Conservation (phyloP, 2,888 invertebrate genomes). For the Dromius quadrimaculatus region DNA sequence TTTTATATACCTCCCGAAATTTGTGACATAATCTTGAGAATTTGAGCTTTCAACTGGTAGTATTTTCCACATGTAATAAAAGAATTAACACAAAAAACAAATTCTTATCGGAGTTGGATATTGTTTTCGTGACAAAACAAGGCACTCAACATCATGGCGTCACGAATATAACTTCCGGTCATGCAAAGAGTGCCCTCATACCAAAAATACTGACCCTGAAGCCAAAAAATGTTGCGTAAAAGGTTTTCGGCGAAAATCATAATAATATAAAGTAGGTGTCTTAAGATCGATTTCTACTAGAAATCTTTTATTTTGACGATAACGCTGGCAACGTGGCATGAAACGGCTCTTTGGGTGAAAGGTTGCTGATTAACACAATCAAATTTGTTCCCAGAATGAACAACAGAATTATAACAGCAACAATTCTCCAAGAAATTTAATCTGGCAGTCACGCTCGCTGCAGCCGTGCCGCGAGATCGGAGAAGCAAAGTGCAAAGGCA, state of each 20-base stretch:
- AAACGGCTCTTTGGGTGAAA: too few relatives aligned
- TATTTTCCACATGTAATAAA: slow-evolving; percentile 49
- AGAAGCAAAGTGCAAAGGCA: background rate
- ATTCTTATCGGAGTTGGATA: slow-evolving; percentile 46
- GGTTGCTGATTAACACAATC: slow-evolving; percentile 8
- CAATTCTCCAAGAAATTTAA: slow-evolving; percentile 4
- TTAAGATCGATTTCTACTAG: too few relatives aligned
- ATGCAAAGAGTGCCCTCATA: slow-evolving; percentile 19
- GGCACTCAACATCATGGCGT: slow-evolving; percentile 29
- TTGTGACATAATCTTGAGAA: background rate
- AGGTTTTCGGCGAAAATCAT: too few relatives aligned
- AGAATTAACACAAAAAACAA: slow-evolving; percentile 47
- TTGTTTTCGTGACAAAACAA: slow-evolving; percentile 49
- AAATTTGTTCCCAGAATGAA: slow-evolving; percentile 15
- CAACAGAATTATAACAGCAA: slow-evolving; percentile 17
- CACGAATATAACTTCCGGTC: slow-evolving; percentile 27
- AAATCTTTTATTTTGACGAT: slow-evolving; percentile 10
- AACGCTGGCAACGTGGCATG: too few relatives aligned
- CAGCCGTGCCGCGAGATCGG: slow-evolving; percentile 4
- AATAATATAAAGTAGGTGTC: too few relatives aligned
- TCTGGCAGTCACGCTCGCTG: slow-evolving; percentile 19
- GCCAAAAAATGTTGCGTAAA: too few relatives aligned
- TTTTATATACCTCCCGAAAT: slow-evolving; percentile 1
- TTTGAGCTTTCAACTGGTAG: slow-evolving; percentile 37
- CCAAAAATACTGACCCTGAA: background rate